Base-by-base conservation (phyloP, 2,888 invertebrate species). In the Elegia similella region DNA sequence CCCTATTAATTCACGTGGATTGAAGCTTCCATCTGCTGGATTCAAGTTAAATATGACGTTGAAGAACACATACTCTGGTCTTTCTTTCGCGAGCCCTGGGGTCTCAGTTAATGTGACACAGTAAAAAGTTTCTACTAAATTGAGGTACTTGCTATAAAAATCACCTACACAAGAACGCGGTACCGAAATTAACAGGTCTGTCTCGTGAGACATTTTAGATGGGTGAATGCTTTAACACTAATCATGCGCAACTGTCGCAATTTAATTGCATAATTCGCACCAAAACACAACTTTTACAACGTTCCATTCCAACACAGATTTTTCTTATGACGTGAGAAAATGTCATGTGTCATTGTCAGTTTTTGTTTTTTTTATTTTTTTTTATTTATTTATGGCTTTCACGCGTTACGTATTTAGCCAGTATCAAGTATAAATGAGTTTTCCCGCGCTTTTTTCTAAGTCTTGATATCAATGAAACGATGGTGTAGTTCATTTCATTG, bases 81-180 rank as follows among this genome's bases (percentile, higher is more conserved):
- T 86, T 66, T 82, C 83, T 67, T 81, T 81, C 44, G 78, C 63
- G 56, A 76, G 61, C 68, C 75, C 70, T 57, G 79, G 78, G 70
- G 78, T 83, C 75, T 90, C 87, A 58, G 86, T 77, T 68, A 91
- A 73, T 68, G 88, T 89, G 70, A 91, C 91, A 82, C 84, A 89
- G 73, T 91, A 91, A 84, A 91, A 90, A 75, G 88, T 87, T 86
- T 91, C 91, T 60, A 90, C 88, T 72, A 90, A 83, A 81, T 88
- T 90, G 38, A 84, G 79, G 75, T 88, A 89, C 72, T 86, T 89
- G 65, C 72, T 82, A 66, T 85, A 87, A 73, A 91, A 91, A 68
- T 89, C 87, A 17, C 77, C 75, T 62, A 88, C 68, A 78, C 86
- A 84, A 65, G 82, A 80, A 61, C 88, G 87, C 67, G 90, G 90